A percentile compares a stretch with the other conserved stretches of the same genome.
These are phyloP conservation scores for Saccopteryx leptura DNA, from an alignment of 2,113 vertebrate genomes.

Conservation along the genomic window DNA sequence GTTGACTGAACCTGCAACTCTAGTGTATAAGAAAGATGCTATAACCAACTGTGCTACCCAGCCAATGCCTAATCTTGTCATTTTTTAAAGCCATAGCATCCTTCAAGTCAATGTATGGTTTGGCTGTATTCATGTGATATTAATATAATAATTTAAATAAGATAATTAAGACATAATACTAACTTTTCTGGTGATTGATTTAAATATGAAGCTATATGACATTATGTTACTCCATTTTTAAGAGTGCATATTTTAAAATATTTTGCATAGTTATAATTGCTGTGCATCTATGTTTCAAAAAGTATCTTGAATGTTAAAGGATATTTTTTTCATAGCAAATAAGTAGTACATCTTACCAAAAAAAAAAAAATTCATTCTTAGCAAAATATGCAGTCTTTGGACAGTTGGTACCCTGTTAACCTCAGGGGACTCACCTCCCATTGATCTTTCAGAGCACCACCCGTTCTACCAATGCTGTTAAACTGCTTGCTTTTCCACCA, in stretches of 20 bases:
- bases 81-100: not conserved
- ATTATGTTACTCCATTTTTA: not conserved
- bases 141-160: not conserved
- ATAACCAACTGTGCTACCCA: no score
- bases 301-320: not conserved
- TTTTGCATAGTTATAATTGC: not conserved
- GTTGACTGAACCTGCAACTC: no score
- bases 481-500: not conserved
- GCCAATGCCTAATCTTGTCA: not conserved
- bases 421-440: not conserved
- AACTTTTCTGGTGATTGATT: not conserved
- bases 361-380: not conserved
- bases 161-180: not conserved
- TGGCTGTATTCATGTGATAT: not conserved
- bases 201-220: not conserved
- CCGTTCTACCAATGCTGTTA: not conserved
- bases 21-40: no score
- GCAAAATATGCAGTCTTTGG: not conserved
- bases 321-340: not conserved
- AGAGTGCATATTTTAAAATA: not conserved
- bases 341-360: not conserved
- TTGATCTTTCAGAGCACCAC: not conserved
- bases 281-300: not conserved
- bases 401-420: not conserved
- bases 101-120: not conserved